Conservation (phyloP, 2,113 vertebrate genomes). For the Piprites chloris region DNA sequence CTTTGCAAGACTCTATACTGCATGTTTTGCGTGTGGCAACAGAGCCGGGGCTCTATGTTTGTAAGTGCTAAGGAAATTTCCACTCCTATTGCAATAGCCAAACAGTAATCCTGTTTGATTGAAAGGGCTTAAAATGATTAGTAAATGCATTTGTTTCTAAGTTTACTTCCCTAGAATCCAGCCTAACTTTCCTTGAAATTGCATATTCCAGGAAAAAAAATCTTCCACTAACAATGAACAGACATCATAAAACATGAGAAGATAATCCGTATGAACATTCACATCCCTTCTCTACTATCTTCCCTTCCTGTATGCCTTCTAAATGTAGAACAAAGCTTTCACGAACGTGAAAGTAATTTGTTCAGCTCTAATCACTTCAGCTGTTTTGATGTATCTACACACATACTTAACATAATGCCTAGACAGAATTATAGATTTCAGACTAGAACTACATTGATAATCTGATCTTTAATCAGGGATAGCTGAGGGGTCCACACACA, state of each 20-base stretch:
- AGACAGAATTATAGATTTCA: conserved; percentile 63
- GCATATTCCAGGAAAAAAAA: neutral
- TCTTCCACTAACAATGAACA: neutral
- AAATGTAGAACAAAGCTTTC: conserved; percentile 20
- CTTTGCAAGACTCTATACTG: neutral
- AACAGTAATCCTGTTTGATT: conserved; percentile 47
- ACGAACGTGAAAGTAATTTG: conserved; percentile 23
- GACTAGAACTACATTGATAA: conserved; percentile 49
- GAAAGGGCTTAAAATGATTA: conserved; percentile 53
- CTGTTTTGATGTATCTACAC: conserved; percentile 17
- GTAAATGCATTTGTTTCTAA: conserved; percentile 23
- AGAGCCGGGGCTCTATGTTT: neutral
- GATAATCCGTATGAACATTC: neutral
- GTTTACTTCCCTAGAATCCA: neutral
- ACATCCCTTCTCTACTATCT: neutral
- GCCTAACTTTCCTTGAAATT: neutral
- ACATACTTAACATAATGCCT: conserved; percentile 58
- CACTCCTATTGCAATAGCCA: neutral
- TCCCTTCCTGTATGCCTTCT: neutral
- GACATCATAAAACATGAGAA: neutral
- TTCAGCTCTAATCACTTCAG: conserved; percentile 49
- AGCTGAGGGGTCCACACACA: neutral
- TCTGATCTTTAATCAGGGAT: conserved; percentile 52
- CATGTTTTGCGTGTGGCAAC: neutral
- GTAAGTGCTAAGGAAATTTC: conserved; percentile 14